Evolutionary conservation across 2,888 invertebrate genomes (phyloP).

Genomic region (Cabera pusaria): DNA sequence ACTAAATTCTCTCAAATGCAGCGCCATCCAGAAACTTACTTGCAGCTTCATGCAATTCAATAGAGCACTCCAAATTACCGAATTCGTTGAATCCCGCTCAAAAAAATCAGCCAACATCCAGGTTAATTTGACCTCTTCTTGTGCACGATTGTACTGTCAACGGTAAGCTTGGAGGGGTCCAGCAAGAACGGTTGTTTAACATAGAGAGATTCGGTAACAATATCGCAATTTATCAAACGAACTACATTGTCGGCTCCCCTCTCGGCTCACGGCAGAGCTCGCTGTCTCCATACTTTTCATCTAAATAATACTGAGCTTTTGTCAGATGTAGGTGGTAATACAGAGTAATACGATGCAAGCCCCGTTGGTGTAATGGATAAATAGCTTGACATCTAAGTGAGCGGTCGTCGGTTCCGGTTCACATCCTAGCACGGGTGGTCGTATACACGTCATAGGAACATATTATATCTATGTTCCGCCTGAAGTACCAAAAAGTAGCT

Average conservation of each 20-base stretch:
- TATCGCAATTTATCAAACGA: slow-evolving; percentile 81
- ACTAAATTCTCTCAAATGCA: slow-evolving; percentile 27
- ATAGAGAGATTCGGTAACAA: slow-evolving; percentile 64
- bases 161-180: slow-evolving; percentile 28
- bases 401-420: too few relatives aligned
- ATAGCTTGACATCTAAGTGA: too few relatives aligned
- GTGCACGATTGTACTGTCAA: slow-evolving; percentile 8
- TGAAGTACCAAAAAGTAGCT: too few relatives aligned
- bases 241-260: slow-evolving; percentile 73
- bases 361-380: neutral
- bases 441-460: too few relatives aligned
- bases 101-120: slow-evolving; percentile 38
- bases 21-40: slow-evolving; percentile 28
- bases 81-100: slow-evolving; percentile 46
- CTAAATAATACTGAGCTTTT: slow-evolving; percentile 46
- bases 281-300: slow-evolving; percentile 37
- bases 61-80: slow-evolving; percentile 51
- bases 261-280: slow-evolving; percentile 42
- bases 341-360: too few relatives aligned
- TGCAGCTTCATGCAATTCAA: slow-evolving; percentile 42
- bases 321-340: slow-evolving; percentile 28
- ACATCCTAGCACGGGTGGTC: too few relatives aligned
- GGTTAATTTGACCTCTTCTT: slow-evolving; percentile 23
- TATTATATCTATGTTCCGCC: too few relatives aligned
- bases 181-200: slow-evolving; percentile 39